Evolutionary conservation across 2,113 vertebrate genomes (phyloP), one percentile per base, ranked within the genome.

Genomic region (Galbula dea): DNA sequence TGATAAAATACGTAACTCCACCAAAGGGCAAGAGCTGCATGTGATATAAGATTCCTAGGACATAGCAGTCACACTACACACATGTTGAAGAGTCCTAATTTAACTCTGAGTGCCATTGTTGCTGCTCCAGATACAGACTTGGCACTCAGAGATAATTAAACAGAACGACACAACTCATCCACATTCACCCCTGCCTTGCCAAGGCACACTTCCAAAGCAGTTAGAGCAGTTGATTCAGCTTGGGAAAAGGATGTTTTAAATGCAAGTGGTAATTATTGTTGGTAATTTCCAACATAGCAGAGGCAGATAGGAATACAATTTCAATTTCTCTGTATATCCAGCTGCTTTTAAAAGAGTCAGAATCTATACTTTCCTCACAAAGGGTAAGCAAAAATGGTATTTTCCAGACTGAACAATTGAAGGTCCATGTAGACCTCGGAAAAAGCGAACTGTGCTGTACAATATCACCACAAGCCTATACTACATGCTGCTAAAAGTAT

Each of bases 381-480:
- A 86, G n/a, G 15, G 49, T 41, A 93, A 86, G 39, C 19, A 93
- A 92, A 95, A 78, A 63, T 5, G 11, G 46, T 58, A 48, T 91
- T 93, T 95, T 94, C 48, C 86, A 94, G 89, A 63, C 18, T 68
- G 43, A 90, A 78, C 65, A 96, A 89, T 92, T 36, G 15, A 83
- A 78, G 46, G 76, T 48, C 65, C 49, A 1, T 15, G 36, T 24
- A 89, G 81, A 87, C 45, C 54, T 66, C 91, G 88, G 65, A 73
- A 69, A 93, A 95, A 36, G 7, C 75, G 91, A 46, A 86, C 30
- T 67, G n/a, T 76, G 43, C 81, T 91, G 86, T 16, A 55, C 37
- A 86, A 22, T 78, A 75, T 88, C 79, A 82, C 83, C 78, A 83
- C 62, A 91, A 93, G 61, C 73, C 66, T 91, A 71, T n/a, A 82